Base-by-base conservation (phyloP, 1,140 invertebrate species). In the Apis dorsata region DNA sequence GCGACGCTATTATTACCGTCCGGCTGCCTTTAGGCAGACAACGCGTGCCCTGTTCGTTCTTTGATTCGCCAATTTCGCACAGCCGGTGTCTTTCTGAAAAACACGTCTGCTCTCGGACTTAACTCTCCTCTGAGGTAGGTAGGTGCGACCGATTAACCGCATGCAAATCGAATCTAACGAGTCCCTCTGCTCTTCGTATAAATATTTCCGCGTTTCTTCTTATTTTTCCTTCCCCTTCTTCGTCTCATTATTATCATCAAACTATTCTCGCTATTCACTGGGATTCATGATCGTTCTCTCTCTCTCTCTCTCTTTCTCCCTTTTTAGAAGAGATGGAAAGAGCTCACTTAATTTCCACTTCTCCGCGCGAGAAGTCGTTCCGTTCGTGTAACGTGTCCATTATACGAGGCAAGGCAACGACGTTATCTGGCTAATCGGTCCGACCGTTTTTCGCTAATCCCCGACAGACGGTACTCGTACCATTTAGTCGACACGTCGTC, bases 361-460 rank as follows among this genome's bases (percentile, higher is more conserved):
- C 66, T 59, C 34, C 17, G 11, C 51, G 7, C 13, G n/a, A 65
- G 44, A 28, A 66, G 28, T 59, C 44, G 72, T 79, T 57, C 44
- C 49, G 59, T 34, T 55, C 49, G 71, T 55, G 80, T 87, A 86
- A 86, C 63, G 55, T 74, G 73, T 81, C 73, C 55, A 81, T 77
- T 82, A 76, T 62, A 24, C 49, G 2, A 7, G 34, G 10, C 73
- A 62, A 75, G 79, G 71, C 87, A 76, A 68, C 75, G 79, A 85
- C 83, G 66, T 82, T 85, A 88, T 76, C 66, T 59, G 53, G 44
- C 66, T 84, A 86, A 86, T 87, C 81, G 81, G 51, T 44, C 80
- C 19, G 65, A 63, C 72, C 71, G 57, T 88, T 88, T 88, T 88
- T 83, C 87, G 78, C 80, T 79, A 80, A 88, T 83, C 72, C 69